A percentile compares a stretch with the other conserved stretches of the same genome.
These are phyloP conservation scores for Alviniconcha marisindica DNA, from an alignment of 1,140 invertebrate species.

Conservation along the genomic window DNA sequence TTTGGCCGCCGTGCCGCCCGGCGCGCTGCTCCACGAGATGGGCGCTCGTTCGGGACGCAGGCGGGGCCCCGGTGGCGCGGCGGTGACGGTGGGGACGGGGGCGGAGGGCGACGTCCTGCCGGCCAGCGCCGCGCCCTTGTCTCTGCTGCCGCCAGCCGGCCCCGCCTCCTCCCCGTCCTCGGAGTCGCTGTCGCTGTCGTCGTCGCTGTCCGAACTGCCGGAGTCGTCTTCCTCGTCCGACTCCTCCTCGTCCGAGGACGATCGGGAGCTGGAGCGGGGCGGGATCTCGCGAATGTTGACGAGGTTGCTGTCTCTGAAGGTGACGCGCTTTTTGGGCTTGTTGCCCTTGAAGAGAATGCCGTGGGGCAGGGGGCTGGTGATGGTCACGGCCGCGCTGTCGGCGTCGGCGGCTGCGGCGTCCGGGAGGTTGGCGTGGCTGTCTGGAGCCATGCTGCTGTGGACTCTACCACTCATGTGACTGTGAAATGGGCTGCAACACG, in stretches of 20 bases:
- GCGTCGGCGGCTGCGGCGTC: background rate
- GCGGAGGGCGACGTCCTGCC: background rate
- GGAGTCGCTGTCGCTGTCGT: background rate
- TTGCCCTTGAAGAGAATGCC: slow-evolving; percentile 27
- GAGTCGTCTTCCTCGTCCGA: slow-evolving; percentile 14
- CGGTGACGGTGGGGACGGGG: background rate
- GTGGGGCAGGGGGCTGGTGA: background rate
- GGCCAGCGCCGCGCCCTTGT: background rate
- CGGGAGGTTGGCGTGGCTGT: background rate
- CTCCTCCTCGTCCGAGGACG: background rate
- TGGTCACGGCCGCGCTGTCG: background rate
- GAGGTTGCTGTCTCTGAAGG: slow-evolving; percentile 32
- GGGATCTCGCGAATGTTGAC: slow-evolving; percentile 34
- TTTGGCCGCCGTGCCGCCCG: slow-evolving; percentile 6
- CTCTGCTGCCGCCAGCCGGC: background rate
- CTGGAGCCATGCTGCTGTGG: background rate
- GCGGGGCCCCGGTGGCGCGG: background rate
- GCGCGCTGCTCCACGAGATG: slow-evolving; percentile 8
- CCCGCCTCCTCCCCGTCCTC: background rate
- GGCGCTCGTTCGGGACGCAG: slow-evolving; percentile 18
- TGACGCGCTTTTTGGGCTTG: slow-evolving; percentile 25
- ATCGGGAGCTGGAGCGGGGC: background rate
- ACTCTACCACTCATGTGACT: slow-evolving; percentile 15
- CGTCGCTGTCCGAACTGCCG: background rate
- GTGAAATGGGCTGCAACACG: too few species aligned